phyloP scores from a whole-genome alignment of 2,888 invertebrate species.

The Euclidia mi region DNA sequence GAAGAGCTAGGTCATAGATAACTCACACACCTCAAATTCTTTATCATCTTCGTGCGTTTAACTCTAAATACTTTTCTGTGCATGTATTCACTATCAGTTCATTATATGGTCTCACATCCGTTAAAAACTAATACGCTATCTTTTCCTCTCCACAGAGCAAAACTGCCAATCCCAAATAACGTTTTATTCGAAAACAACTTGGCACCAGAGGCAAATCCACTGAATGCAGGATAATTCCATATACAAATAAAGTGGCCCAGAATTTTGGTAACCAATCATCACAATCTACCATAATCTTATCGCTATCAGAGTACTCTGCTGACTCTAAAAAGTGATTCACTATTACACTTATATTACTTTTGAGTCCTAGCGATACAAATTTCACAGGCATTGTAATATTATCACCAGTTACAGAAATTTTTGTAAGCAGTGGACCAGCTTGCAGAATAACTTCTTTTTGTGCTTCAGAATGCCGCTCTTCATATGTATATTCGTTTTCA shows the following conservation, averaged over 20 bases:
- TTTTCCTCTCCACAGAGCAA: slow-evolving; percentile 8
- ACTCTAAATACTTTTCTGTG: slow-evolving; percentile 19
- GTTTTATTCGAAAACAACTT: slow-evolving; percentile 2
- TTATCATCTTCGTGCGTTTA: no score
- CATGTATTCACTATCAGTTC: slow-evolving; percentile 3
- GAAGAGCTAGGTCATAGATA: no score
- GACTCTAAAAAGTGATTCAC: not conserved
- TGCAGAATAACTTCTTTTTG: no score
- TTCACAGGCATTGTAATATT: not conserved
- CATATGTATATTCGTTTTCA: no score
- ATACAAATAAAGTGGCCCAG: slow-evolving; percentile 16
- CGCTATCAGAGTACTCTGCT: no score
- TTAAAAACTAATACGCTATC: slow-evolving; percentile 10
- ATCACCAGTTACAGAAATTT: not conserved
- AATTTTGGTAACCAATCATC: slow-evolving; percentile 9
- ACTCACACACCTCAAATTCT: no score
- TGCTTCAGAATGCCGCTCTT: no score
- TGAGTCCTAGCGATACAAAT: slow-evolving; percentile 13
- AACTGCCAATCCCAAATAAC: slow-evolving; percentile 14
- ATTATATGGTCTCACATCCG: slow-evolving; percentile 10
- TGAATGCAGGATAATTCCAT: slow-evolving; percentile 1
- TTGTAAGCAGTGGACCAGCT: slow-evolving; percentile 1
- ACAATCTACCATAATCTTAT: not conserved
- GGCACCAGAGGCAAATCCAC: slow-evolving; percentile 14
- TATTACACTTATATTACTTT: not conserved